These are phyloP conservation scores for Bos javanicus DNA, from an alignment of 2,113 vertebrate species.

Conservation along the genomic window DNA sequence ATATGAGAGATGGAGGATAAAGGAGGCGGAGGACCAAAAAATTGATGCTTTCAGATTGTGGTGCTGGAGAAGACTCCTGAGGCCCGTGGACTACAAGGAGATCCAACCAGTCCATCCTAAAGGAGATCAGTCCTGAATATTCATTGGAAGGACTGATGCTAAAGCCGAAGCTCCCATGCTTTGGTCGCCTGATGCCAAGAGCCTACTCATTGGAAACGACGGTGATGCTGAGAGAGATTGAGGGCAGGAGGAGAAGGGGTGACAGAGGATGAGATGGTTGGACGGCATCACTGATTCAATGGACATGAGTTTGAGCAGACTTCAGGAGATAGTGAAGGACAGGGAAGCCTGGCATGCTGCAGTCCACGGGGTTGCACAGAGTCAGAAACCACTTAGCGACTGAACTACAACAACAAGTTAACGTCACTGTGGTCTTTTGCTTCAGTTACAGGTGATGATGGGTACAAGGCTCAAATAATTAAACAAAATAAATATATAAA, in stretches of 20 bases:
- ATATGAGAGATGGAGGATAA: neutral
- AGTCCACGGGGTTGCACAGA: neutral
- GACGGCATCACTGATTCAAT: neutral
- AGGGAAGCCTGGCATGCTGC: neutral
- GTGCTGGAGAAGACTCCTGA: neutral
- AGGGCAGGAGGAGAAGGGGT: neutral
- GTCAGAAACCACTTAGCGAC: neutral
- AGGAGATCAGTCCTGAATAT: neutral
- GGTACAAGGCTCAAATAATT: neutral
- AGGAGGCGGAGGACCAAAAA: rapidly evolving
- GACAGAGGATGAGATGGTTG: neutral
- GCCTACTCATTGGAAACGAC: rapidly evolving
- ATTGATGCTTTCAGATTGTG: neutral
- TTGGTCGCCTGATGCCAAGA: neutral
- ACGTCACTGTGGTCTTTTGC: neutral
- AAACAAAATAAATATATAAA: neutral
- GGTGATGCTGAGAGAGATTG: neutral
- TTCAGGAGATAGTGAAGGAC: neutral
- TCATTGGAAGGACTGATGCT: neutral
- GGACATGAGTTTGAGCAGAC: neutral
- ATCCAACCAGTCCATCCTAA: neutral
- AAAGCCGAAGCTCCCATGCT: neutral
- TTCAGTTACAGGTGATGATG: neutral
- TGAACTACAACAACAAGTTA: neutral
- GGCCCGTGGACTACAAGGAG: neutral